Conservation (phyloP, 2,113 vertebrate species). For the Neopipo cinnamomea region DNA sequence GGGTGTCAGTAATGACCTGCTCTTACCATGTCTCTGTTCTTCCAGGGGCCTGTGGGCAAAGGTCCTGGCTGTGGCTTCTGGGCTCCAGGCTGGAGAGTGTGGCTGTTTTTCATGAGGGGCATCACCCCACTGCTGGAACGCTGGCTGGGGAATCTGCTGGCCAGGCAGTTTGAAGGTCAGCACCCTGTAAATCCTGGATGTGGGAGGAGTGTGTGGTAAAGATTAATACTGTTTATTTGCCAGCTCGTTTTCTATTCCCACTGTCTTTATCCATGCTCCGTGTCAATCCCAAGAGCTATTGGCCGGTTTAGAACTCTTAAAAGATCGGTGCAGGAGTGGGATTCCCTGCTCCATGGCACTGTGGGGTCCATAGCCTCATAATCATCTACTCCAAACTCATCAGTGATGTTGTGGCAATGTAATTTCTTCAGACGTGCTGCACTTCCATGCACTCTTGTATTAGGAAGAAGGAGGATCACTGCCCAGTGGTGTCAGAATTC, state of each 20-base stretch:
- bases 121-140: conserved; percentile 96
- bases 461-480: neutral
- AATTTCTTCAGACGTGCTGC: neutral
- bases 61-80: conserved; percentile 99
- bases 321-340: neutral
- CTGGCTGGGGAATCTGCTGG: conserved; percentile 97
- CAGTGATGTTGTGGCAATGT: neutral
- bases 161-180: conserved; percentile 98
- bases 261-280: neutral
- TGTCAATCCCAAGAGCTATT: neutral
- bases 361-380: neutral
- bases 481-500: neutral
- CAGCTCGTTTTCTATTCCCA: neutral
- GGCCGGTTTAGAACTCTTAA: neutral
- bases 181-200: neutral
- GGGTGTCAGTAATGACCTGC: neutral
- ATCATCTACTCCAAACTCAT: neutral
- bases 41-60: conserved; percentile 95
- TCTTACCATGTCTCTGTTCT: neutral
- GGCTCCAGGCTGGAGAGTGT: conserved; percentile 98
- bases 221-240: neutral
- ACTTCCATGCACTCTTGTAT: rapidly evolving
- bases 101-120: conserved; percentile 99
- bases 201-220: neutral
- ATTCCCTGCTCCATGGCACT: neutral